Evolutionary conservation across 2,888 invertebrate genomes (phyloP), one percentile per base, ranked within the genome.

Genomic region (Athetis lepigone): DNA sequence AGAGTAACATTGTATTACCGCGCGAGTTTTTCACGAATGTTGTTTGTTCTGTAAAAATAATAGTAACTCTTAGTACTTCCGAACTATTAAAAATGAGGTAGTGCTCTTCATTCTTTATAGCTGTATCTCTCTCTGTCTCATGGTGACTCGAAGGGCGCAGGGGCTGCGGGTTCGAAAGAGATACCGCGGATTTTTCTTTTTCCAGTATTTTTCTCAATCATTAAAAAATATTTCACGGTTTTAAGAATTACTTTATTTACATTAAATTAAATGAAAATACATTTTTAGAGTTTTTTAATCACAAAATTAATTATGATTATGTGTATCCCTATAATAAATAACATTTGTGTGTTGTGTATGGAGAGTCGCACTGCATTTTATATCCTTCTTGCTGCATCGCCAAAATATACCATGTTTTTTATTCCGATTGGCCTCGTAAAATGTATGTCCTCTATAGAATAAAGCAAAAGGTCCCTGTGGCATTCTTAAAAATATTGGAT

Each of bases 1-100:
- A 67, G 11, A 66, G 37, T 42, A 66, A 46, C 57, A 64, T 71
- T 4, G 46, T 19, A 56, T 73, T 71, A 0, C 71, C 71, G 1
- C 67, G 67, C 8, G 60, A 60, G 19, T 71, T 71, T 16, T 57
- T 67, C 7, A 72, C 52, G 16, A 71, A 70, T 18, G 40, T 50
- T n/a, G 58, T 58, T 45, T 58, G 25, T 54, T 64, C 72, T 71
- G 72, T 8, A 39, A 70, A 51, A 45, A 1, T 6, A 7, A 62
- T 19, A 27, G 21, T 18, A 29, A 27, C 8, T 21, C 4, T 1
- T 8, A 16, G 8, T 21, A 16, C 8, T n/a, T n/a, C n/a, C n/a
- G n/a, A n/a, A n/a, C n/a, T n/a, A n/a, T n/a, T n/a, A 4, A 52
- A 33, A 18, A 9, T 4, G 2, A 33, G 13, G 33, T 36, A 2